Evolutionary conservation across 2,888 invertebrate species (phyloP).

Genomic region (Pollenia griseotomentosa): DNA sequence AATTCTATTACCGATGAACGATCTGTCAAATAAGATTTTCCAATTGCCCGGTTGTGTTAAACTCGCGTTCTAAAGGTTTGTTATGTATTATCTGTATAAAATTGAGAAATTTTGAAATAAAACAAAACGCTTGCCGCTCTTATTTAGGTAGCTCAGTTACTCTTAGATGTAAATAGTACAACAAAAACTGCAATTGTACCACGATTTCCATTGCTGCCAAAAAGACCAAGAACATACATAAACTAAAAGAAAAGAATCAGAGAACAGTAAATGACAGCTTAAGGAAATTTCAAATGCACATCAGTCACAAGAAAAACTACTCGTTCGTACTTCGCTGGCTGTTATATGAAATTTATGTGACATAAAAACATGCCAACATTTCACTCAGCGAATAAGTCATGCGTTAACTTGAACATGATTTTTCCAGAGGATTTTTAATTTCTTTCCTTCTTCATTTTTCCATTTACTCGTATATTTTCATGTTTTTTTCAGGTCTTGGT

Average conservation of each 20-base stretch:
- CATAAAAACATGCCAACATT: conserved; percentile 75
- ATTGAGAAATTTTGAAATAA: too few relatives aligned
- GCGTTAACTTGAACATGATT: conserved; percentile 79
- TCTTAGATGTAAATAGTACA: too few relatives aligned
- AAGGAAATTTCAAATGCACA: conserved; percentile 62
- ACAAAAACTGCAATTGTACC: too few relatives aligned
- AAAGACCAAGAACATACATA: conserved; percentile 26
- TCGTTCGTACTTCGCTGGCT: conserved; percentile 44
- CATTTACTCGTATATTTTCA: conserved; percentile 9
- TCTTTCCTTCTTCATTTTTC: conserved; percentile 33
- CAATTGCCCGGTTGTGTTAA: too few relatives aligned
- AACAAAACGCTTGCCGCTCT: too few relatives aligned
- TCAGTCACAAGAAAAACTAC: conserved; percentile 54
- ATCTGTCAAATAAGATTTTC: too few relatives aligned
- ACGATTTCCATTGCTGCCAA: too few relatives aligned
- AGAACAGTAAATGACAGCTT: conserved; percentile 36
- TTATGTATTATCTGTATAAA: too few relatives aligned
- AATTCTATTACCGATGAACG: too few relatives aligned
- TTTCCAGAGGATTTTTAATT: conserved; percentile 68
- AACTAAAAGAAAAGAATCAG: conserved; percentile 21
- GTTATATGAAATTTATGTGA: conserved; percentile 65
- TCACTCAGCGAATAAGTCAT: conserved; percentile 80
- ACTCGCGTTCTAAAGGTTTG: too few relatives aligned
- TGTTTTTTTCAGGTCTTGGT: conserved; percentile 24
- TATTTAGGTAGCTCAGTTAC: too few relatives aligned